Base-by-base conservation (phyloP, 2,797 vertebrate genomes). In the Micropoecilia bifurca region DNA sequence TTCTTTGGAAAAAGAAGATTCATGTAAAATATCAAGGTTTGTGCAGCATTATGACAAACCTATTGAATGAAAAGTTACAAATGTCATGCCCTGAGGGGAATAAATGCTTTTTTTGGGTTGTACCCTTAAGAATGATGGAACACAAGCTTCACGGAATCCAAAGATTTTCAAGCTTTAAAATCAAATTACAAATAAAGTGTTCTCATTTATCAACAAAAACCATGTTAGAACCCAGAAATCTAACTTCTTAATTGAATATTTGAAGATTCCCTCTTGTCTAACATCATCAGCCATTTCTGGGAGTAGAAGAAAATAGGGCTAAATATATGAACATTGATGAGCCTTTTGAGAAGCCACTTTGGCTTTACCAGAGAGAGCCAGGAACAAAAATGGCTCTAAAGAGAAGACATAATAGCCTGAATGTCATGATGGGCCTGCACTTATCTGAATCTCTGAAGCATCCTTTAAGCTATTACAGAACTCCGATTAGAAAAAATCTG, bases 331-430 rank as follows among this genome's bases (percentile, higher is more conserved):
- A 75, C 33, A 87, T 12, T 47, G 33, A 47, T 0, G 18, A 69
- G 71, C 22, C 47, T 73, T 33, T 50, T 36, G 61, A 46, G 66
- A 88, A 77, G 46, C 57, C 3, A 39, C 41, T 78, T 63, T 75
- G 12, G 47, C 43, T 72, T 72, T 25, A 68, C 33, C 74, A 63
- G 39, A 13, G 50, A 73, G 59, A 81, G 75, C 45, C 45, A 69
- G 72, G 87, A 82, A 71, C 28, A 46, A 22, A 88, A 88, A 87
- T 71, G 75, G 30, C 88, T 83, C 80, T 12, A 4, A 83, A 83
- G 63, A 69, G 72, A 84, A 72, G 41, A 75, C 28, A 47, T 76
- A 82, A 83, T 72, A 75, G 73, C 71, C 41, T 59, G 53, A 81
- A 78, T 16, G 47, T 8, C n/a, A 41, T 80, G 85, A 83, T 82